Evolutionary conservation across 1,140 invertebrate genomes (phyloP).

Genomic region (Bombus cullumanus): DNA sequence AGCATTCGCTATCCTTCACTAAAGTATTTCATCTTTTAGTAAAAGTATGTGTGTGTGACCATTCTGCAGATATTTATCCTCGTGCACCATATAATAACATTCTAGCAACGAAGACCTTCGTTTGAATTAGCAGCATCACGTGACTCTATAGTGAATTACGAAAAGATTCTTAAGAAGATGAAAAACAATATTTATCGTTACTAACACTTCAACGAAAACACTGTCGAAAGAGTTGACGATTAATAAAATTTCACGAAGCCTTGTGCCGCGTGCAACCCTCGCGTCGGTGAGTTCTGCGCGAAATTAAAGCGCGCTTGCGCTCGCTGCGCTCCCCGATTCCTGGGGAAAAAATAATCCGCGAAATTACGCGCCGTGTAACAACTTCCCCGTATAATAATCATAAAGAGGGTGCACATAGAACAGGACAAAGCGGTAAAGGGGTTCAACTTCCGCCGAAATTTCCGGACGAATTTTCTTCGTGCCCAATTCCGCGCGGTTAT

Average conservation of each 20-base stretch:
- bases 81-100: background rate
- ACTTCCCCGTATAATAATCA: background rate
- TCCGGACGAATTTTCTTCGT: background rate
- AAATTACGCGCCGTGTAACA: background rate
- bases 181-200: background rate
- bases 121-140: background rate
- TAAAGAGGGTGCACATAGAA: background rate
- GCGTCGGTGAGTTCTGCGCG: background rate
- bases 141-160: background rate
- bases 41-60: background rate
- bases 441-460: background rate
- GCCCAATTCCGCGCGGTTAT: background rate
- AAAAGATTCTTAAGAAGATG: background rate
- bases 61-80: constrained; percentile 11
- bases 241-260: background rate
- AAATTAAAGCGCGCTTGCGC: background rate
- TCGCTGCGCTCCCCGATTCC: background rate
- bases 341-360: background rate
- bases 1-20: background rate
- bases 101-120: background rate
- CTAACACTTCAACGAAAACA: background rate
- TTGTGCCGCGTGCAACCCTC: background rate
- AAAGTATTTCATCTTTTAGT: constrained; percentile 32
- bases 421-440: background rate
- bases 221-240: background rate